A percentile compares a stretch with the other conserved stretches of the same genome.
phyloP scores from a whole-genome alignment of 2,797 vertebrate genomes.

The Phoxinus dragarum region DNA sequence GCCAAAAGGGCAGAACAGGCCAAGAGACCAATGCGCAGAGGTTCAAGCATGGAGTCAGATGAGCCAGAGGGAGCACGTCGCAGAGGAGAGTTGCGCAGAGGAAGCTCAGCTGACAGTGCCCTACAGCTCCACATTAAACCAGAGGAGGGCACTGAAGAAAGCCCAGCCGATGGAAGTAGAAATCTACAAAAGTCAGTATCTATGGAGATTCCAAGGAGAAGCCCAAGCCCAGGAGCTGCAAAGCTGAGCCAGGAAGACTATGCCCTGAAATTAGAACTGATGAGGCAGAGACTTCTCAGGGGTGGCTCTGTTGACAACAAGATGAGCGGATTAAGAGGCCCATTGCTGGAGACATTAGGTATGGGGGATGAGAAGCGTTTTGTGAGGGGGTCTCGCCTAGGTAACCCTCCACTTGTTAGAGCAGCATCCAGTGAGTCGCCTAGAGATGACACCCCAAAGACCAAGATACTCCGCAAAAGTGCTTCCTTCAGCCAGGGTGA shows the following conservation, averaged over 20 bases:
- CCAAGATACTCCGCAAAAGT: slow-evolving; percentile 88
- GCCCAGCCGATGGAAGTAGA: slow-evolving; percentile 73
- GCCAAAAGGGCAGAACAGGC: slow-evolving; percentile 74
- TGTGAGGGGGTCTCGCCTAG: slow-evolving; percentile 74
- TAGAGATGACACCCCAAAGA: slow-evolving; percentile 80
- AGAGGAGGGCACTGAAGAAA: slow-evolving; percentile 75
- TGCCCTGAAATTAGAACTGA: slow-evolving; percentile 89
- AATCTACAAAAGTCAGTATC: slow-evolving; percentile 89
- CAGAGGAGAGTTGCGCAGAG: slow-evolving; percentile 87
- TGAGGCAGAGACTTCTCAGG: slow-evolving; percentile 91
- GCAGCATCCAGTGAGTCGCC: slow-evolving; percentile 92
- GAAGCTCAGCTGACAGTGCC: slow-evolving; percentile 93
- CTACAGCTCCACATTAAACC: slow-evolving; percentile 81
- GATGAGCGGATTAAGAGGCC: slow-evolving; percentile 94
- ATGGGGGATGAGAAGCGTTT: slow-evolving; percentile 84
- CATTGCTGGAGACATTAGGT: slow-evolving; percentile 92
- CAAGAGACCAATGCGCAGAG: slow-evolving; percentile 84
- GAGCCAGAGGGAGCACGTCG: slow-evolving; percentile 72
- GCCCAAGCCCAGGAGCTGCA: slow-evolving; percentile 84
- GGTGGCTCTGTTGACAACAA: slow-evolving; percentile 89
- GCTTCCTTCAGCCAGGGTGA: slow-evolving; percentile 97
- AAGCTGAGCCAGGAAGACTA: slow-evolving; percentile 91
- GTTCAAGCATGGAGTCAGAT: slow-evolving; percentile 89
- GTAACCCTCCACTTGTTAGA: slow-evolving; percentile 81
- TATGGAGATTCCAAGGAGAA: slow-evolving; percentile 81